A percentile compares a stretch with the other conserved stretches of the same genome.
phyloP scores from a whole-genome alignment of 2,113 vertebrate genomes.

The Tursiops truncatus region DNA sequence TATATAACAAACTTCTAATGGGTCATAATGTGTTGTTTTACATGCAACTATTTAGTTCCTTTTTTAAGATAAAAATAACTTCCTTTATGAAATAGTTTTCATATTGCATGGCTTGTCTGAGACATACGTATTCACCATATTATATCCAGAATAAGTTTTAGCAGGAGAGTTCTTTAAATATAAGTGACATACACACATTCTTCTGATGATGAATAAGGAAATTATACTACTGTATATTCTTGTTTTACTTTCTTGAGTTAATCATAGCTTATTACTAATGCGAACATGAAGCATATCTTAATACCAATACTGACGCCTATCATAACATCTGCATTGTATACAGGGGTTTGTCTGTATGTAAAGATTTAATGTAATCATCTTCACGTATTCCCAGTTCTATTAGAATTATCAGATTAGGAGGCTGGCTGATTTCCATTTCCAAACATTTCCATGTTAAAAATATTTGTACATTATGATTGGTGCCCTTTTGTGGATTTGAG shows the following conservation, averaged over 20 bases:
- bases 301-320: background rate
- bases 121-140: background rate
- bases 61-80: conserved; percentile 38
- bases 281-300: background rate
- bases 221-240: background rate
- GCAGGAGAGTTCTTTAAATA: conserved; percentile 20
- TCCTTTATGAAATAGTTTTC: background rate
- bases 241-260: conserved; percentile 37
- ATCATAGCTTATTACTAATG: conserved; percentile 52
- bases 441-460: conserved; percentile 21
- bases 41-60: background rate
- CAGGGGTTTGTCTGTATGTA: background rate
- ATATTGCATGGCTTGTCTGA: background rate
- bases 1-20: background rate
- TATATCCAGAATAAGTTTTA: background rate
- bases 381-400: background rate
- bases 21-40: background rate
- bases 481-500: background rate
- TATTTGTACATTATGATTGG: background rate
- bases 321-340: background rate
- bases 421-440: conserved; percentile 33
- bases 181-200: background rate
- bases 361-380: conserved; percentile 7
- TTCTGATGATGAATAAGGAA: conserved; percentile 35
- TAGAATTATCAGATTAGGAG: conserved; percentile 17